Percentiles rank a stretch among this genome's conserved stretches.
phyloP scores from a whole-genome alignment of 2,113 vertebrate genomes.

The Lates calcarifer region DNA sequence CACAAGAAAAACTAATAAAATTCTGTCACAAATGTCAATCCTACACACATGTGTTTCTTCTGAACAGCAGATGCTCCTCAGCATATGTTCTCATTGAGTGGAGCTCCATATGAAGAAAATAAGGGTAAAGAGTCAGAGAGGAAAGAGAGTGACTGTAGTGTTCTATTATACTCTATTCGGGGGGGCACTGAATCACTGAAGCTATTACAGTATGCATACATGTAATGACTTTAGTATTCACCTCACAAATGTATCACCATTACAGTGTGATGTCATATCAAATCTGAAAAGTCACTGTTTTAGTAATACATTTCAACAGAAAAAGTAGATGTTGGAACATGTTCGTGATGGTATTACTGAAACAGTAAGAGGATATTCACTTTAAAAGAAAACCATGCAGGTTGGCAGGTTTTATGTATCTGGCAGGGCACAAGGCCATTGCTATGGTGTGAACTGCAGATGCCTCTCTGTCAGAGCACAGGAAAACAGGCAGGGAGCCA shows the following conservation, averaged over 20 bases:
- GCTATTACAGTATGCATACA: neutral
- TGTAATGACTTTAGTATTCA: neutral
- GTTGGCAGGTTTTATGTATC: conserved; percentile 49
- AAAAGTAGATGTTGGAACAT: neutral
- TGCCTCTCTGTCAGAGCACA: conserved; percentile 47
- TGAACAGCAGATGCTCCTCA: conserved; percentile 67
- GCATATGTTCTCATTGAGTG: conserved; percentile 35
- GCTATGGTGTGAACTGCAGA: conserved; percentile 47
- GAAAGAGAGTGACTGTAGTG: neutral
- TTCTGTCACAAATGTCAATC: conserved; percentile 48
- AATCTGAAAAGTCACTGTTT: neutral
- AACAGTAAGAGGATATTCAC: conserved; percentile 7
- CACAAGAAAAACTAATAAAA: conserved; percentile 62
- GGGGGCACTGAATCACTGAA: neutral
- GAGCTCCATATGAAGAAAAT: conserved; percentile 21
- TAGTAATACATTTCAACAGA: neutral
- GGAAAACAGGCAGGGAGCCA: conserved; percentile 69
- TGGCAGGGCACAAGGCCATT: conserved; percentile 46
- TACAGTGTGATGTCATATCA: neutral
- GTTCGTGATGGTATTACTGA: conserved; percentile 1
- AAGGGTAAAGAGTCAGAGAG: neutral
- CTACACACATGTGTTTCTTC: conserved; percentile 39
- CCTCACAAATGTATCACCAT: neutral
- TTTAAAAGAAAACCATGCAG: conserved; percentile 23
- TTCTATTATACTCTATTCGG: neutral